Conservation (phyloP, 2,113 vertebrate genomes). For the Spermophilus dauricus region DNA sequence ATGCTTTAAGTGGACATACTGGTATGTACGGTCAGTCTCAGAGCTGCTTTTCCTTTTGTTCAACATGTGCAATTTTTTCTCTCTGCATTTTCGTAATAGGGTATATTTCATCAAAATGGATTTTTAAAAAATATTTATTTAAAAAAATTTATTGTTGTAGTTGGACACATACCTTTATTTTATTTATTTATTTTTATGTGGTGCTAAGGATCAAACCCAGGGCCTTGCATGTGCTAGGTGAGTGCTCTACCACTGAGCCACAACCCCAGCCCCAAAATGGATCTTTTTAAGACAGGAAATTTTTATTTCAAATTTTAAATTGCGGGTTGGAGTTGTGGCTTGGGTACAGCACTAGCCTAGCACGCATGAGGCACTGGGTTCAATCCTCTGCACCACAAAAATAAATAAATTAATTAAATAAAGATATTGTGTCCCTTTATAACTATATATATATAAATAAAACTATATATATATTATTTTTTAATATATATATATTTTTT, state of each 20-base stretch:
- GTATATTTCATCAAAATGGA: conserved; percentile 23
- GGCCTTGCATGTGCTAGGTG: no score
- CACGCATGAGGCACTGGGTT: neutral
- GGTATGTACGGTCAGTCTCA: conserved; percentile 87
- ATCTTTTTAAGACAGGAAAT: conserved; percentile 30
- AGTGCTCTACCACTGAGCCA: no score
- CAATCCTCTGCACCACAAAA: neutral
- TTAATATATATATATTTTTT: neutral
- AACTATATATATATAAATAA: neutral
- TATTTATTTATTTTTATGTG: no score
- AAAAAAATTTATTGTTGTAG: no score
- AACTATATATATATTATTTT: no score
- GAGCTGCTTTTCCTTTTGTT: neutral
- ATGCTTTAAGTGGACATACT: conserved; percentile 95
- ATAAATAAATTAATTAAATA: no score
- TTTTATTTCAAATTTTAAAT: conserved; percentile 61
- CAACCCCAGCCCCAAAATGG: neutral
- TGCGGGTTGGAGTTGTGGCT: neutral
- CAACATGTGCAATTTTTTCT: neutral
- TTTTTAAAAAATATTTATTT: neutral
- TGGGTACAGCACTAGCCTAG: no score
- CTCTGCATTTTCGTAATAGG: neutral
- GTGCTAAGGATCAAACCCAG: no score
- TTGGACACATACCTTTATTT: no score
- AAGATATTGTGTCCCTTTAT: no score